Percentiles rank a stretch among this genome's conserved stretches.
Evolutionary conservation across 1,140 invertebrate genomes (phyloP).

Genomic region (Anadara kagoshimensis): DNA sequence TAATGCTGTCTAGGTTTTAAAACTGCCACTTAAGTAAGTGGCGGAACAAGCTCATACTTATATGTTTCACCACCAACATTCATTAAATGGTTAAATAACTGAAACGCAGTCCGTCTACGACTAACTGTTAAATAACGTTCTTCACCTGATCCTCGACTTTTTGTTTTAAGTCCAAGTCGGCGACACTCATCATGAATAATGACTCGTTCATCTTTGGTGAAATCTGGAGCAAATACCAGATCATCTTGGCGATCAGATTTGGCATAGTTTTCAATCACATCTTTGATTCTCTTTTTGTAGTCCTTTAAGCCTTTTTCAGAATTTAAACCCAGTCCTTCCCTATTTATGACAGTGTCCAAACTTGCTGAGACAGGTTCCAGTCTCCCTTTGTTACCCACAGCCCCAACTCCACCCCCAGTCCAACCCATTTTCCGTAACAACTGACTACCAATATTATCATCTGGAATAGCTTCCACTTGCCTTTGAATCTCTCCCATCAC

Average conservation of each 20-base stretch:
- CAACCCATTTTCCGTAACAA: conserved; percentile 88
- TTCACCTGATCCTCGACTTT: conserved; percentile 77
- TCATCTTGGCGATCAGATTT: conserved; percentile 72
- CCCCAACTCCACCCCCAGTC: conserved; percentile 85
- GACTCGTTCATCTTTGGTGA: conserved; percentile 83
- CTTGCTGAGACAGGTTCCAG: conserved; percentile 76
- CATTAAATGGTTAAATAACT: conserved; percentile 70
- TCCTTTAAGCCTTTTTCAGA: conserved; percentile 49
- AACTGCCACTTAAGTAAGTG: conserved; percentile 6
- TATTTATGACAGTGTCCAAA: conserved; percentile 51
- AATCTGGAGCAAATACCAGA: conserved; percentile 81
- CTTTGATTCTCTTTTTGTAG: conserved; percentile 47
- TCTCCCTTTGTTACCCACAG: conserved; percentile 78
- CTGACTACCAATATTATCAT: conserved; percentile 80
- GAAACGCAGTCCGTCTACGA: conserved; percentile 70
- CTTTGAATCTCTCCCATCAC: conserved; percentile 61
- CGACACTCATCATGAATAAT: conserved; percentile 77
- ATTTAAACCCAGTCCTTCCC: conserved; percentile 61
- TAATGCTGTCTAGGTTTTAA: too few species aligned
- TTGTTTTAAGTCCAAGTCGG: conserved; percentile 77
- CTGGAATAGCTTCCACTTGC: conserved; percentile 59
- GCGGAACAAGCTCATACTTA: conserved; percentile 73
- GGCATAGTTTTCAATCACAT: conserved; percentile 59
- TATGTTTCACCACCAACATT: conserved; percentile 67
- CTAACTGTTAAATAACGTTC: conserved; percentile 75